A percentile compares a stretch with the other conserved stretches of the same genome.
phyloP scores from a whole-genome alignment of 1,140 invertebrate species.

The Procambarus virginalis region DNA sequence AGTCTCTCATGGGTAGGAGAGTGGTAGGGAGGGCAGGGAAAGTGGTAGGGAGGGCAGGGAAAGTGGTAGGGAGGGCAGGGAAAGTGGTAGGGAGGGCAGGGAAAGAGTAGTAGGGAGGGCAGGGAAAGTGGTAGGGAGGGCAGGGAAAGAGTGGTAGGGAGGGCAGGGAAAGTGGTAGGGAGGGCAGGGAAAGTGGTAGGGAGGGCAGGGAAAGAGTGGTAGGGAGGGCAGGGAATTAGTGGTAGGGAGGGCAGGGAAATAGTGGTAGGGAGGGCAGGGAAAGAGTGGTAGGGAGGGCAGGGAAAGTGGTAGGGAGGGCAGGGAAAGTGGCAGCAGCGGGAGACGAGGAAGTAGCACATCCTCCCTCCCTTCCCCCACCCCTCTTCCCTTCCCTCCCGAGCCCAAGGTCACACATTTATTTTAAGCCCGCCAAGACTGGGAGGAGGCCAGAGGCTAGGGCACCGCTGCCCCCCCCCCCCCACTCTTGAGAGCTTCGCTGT shows the following conservation, averaged over 20 bases:
- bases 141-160: neutral
- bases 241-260: neutral
- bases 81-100: no score
- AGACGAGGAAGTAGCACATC: conserved; percentile 7
- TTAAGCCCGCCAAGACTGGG: neutral
- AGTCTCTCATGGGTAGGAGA: no score
- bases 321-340: neutral
- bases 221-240: neutral
- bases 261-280: neutral
- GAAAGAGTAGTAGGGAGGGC: no score
- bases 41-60: no score
- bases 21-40: no score
- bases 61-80: no score
- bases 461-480: neutral
- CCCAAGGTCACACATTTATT: conserved; percentile 15
- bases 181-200: neutral
- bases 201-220: neutral
- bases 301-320: neutral
- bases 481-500: neutral
- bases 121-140: neutral
- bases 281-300: neutral
- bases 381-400: neutral
- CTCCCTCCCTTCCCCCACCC: neutral
- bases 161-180: neutral
- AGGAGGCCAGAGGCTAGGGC: neutral